These are phyloP conservation scores for Helarctos malayanus DNA, from an alignment of 2,797 vertebrate species.

Conservation along the genomic window DNA sequence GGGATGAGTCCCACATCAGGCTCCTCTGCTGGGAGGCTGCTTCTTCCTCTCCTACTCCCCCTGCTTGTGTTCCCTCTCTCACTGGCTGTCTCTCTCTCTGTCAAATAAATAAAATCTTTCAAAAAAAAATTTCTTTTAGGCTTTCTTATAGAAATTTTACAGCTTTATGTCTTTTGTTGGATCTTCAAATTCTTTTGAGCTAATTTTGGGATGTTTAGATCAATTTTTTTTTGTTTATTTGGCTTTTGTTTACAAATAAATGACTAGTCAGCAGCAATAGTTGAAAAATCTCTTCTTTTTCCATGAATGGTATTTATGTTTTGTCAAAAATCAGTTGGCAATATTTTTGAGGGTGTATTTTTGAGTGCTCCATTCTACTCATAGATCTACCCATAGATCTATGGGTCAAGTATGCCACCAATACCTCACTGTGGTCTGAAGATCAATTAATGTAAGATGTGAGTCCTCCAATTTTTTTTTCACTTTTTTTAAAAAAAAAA, in stretches of 20 bases:
- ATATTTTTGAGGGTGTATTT: background rate
- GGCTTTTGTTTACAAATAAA: background rate
- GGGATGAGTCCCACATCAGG: no score
- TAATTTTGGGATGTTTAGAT: background rate
- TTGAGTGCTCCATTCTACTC: background rate
- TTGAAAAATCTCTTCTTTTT: background rate
- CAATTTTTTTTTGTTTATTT: background rate
- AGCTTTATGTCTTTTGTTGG: background rate
- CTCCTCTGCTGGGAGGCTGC: no score
- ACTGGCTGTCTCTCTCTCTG: no score
- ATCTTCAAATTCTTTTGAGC: background rate
- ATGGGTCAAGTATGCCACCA: background rate
- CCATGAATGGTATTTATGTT: background rate
- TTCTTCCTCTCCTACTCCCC: no score
- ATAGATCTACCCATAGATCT: no score
- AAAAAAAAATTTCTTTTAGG: background rate
- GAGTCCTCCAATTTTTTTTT: background rate
- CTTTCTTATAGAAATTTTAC: background rate
- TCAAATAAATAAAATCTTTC: no score
- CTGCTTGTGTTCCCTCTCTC: no score
- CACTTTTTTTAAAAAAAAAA: background rate
- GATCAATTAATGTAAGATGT: background rate
- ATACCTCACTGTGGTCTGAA: background rate
- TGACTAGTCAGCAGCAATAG: background rate
- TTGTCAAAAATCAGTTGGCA: background rate